phyloP scores from a whole-genome alignment of 2,113 vertebrate species.

The Melanerpes formicivorus region DNA sequence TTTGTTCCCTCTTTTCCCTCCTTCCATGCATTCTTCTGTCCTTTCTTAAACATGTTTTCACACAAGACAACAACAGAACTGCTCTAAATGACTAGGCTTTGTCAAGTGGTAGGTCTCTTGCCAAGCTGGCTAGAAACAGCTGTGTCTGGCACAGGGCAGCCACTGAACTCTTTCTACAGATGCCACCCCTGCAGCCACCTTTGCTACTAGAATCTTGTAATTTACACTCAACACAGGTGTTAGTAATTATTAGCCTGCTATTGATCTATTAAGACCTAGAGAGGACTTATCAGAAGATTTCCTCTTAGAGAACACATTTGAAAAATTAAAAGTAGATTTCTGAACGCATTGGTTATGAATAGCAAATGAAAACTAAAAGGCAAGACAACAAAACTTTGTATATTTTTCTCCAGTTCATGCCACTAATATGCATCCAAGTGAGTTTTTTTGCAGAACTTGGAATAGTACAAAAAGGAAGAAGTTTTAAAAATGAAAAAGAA shows the following conservation, averaged over 20 bases:
- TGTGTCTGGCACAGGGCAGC: neutral
- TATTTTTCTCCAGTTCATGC: neutral
- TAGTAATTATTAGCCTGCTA: neutral
- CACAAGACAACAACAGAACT: neutral
- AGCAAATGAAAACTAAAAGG: neutral
- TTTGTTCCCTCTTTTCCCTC: neutral
- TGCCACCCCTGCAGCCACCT: neutral
- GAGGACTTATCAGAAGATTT: neutral
- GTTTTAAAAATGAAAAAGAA: neutral
- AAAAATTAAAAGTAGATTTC: neutral
- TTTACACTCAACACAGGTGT: neutral
- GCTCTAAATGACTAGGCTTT: neutral
- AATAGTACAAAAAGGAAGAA: neutral
- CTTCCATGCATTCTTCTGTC: neutral
- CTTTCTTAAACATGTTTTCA: neutral
- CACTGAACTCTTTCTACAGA: neutral
- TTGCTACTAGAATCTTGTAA: neutral
- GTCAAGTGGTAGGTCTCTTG: neutral
- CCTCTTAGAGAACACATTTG: accelerated
- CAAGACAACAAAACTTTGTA: neutral
- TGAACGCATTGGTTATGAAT: neutral
- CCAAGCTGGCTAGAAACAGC: neutral
- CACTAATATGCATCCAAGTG: neutral
- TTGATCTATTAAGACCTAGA: neutral
- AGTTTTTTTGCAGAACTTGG: neutral